A percentile compares a stretch with the other conserved stretches of the same genome.
Evolutionary conservation across 2,797 vertebrate species (phyloP).

Genomic region (Hybognathus amarus): DNA sequence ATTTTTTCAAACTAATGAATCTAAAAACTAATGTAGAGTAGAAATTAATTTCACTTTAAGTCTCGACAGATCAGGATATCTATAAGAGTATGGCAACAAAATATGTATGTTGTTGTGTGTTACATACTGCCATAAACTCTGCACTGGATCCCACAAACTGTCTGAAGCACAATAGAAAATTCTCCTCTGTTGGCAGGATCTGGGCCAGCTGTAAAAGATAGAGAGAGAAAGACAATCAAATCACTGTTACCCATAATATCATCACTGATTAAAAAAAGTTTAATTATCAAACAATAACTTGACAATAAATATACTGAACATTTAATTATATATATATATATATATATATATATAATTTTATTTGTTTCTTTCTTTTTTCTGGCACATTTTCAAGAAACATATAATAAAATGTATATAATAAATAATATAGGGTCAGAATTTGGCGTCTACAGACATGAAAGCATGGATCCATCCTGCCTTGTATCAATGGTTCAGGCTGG

Average conservation of each 20-base stretch:
- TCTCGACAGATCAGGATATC: not conserved
- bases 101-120: not conserved
- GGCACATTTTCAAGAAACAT: no score
- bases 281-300: no score
- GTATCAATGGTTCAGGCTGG: no score
- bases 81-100: not conserved
- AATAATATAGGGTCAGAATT: no score
- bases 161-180: constrained; percentile 94
- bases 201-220: constrained; percentile 85
- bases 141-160: constrained; percentile 92
- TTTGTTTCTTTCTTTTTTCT: no score
- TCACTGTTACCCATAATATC: not conserved
- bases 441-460: no score
- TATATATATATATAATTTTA: no score
- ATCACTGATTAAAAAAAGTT: not conserved
- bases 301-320: no score
- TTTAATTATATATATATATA: no score
- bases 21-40: not conserved
- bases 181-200: constrained; percentile 96
- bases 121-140: constrained; percentile 91
- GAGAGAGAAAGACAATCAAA: constrained; percentile 24
- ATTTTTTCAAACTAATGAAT: not conserved
- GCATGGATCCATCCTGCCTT: no score
- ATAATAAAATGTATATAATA: no score
- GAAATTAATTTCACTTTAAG: not conserved